phyloP scores from a whole-genome alignment of 2,113 vertebrate genomes.

The Brienomyrus longianalis region DNA sequence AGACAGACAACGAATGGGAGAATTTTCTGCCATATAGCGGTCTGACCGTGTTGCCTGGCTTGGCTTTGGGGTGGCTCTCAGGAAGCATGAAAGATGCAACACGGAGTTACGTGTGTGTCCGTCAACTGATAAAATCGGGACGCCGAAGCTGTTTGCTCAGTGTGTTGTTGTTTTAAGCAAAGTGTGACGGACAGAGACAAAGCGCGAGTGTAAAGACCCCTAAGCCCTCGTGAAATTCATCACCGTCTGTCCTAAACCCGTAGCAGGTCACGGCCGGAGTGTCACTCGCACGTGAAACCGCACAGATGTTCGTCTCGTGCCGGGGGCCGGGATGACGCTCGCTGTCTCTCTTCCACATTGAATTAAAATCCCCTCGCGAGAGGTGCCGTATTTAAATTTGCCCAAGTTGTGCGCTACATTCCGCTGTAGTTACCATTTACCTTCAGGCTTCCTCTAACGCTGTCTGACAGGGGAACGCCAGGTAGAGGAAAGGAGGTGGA shows the following conservation, averaged over 20 bases:
- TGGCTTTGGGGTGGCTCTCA: no score
- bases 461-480: background rate
- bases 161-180: background rate
- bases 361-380: background rate
- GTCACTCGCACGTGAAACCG: background rate
- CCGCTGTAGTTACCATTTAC: background rate
- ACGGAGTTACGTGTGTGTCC: no score
- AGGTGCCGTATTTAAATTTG: background rate
- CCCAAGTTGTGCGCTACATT: background rate
- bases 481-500: background rate
- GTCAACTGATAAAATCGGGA: background rate
- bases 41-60: background rate
- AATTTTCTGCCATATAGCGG: no score
- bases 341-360: background rate
- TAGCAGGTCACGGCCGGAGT: background rate
- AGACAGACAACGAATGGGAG: background rate
- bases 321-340: background rate
- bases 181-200: background rate
- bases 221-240: background rate
- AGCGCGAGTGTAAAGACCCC: background rate
- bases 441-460: background rate
- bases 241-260: background rate
- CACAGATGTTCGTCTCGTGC: background rate
- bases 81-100: background rate
- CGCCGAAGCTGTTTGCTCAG: background rate